A percentile compares a stretch with the other conserved stretches of the same genome.
Evolutionary conservation across 2,888 invertebrate species (phyloP).

Genomic region (Gymnosoma rotundatum): DNA sequence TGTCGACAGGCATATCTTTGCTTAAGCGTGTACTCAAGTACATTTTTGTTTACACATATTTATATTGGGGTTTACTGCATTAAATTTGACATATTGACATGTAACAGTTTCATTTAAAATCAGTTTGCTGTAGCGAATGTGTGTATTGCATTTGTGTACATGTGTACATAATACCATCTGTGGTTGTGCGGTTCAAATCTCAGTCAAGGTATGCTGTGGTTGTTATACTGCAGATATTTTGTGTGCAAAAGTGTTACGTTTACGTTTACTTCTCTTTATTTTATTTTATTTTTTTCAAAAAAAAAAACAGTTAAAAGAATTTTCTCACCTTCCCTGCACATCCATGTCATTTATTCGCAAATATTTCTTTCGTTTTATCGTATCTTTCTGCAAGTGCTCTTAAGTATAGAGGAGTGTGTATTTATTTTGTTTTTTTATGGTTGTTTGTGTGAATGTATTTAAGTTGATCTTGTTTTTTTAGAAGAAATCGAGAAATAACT

Average conservation of each 20-base stretch:
- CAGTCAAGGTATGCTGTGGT: conserved; percentile 55
- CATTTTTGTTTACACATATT: conserved; percentile 13
- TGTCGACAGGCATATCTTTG: conserved; percentile 7
- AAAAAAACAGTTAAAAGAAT: conserved; percentile 22
- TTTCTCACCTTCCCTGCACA: background rate
- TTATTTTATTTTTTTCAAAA: conserved; percentile 31
- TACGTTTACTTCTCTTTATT: background rate
- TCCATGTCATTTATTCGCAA: conserved; percentile 5
- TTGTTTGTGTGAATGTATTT: conserved; percentile 3
- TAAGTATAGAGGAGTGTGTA: conserved; percentile 5
- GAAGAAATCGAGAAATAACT: background rate
- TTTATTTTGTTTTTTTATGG: background rate
- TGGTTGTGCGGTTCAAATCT: conserved; percentile 51
- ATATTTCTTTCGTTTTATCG: background rate
- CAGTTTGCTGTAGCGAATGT: conserved; percentile 7
- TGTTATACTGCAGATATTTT: conserved; percentile 55
- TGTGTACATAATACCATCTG: conserved; percentile 48
- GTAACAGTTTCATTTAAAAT: conserved; percentile 54
- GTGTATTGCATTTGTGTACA: conserved; percentile 17
- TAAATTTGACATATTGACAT: conserved; percentile 64
- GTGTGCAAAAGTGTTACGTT: background rate
- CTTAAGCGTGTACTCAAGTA: background rate
- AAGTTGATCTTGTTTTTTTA: conserved; percentile 25
- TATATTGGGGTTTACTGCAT: conserved; percentile 62
- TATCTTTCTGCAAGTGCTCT: conserved; percentile 1